Percentiles rank a stretch among this genome's conserved stretches.
Evolutionary conservation across 2,888 invertebrate genomes (phyloP).

Genomic region (Meghimatium bilineatum): DNA sequence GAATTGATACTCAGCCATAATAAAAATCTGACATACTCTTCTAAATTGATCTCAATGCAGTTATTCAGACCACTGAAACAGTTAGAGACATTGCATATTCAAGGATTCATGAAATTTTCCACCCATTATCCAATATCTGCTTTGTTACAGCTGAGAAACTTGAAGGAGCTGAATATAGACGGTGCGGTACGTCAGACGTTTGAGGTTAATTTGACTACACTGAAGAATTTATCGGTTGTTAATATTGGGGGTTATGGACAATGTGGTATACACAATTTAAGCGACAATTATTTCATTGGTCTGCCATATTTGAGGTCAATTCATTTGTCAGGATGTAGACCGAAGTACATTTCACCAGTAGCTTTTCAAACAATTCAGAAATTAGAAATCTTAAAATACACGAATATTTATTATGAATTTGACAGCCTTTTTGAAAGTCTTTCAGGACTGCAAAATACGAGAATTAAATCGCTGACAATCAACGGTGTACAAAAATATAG

Average conservation of each 20-base stretch:
- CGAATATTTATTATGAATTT: background rate
- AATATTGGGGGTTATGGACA: slow-evolving; percentile 1
- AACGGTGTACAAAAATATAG: background rate
- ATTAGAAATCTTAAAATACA: background rate
- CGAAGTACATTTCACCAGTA: background rate
- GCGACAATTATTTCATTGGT: background rate
- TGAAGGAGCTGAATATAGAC: slow-evolving; percentile 10
- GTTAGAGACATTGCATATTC: background rate
- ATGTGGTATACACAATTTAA: background rate
- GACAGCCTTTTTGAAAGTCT: slow-evolving; percentile 6
- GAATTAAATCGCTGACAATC: slow-evolving; percentile 4
- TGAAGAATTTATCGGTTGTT: background rate
- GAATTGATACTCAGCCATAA: background rate
- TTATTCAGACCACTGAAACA: slow-evolving; percentile 25
- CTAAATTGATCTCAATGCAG: background rate
- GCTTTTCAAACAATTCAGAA: background rate
- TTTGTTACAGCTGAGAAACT: slow-evolving; percentile 1
- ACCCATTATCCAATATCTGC: background rate
- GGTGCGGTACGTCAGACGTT: background rate
- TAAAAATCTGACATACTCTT: background rate
- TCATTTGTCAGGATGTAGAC: background rate
- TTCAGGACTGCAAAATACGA: slow-evolving; percentile 9
- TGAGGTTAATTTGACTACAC: background rate
- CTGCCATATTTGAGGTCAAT: slow-evolving; percentile 11
- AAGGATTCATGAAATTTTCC: background rate